A percentile compares a stretch with the other conserved stretches of the same genome.
Conservation (phyloP, 2,888 invertebrate species). For the Drosophila anomalata region DNA sequence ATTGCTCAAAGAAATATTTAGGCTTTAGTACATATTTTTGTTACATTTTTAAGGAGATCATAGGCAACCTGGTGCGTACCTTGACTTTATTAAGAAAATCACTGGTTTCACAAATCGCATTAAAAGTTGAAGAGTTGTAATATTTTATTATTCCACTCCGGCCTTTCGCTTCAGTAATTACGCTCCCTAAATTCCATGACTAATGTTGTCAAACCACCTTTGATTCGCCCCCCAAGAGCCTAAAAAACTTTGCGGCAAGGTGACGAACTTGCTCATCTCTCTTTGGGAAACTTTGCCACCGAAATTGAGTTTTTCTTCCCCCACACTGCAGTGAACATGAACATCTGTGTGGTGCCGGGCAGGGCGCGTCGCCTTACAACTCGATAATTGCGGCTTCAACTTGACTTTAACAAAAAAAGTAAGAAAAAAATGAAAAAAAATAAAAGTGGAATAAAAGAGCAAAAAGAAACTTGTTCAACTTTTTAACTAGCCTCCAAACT, state of each 20-base stretch:
- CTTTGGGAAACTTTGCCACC: conserved; percentile 29
- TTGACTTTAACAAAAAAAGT: conserved; percentile 69
- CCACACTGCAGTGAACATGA: conserved; percentile 31
- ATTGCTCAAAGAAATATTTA: too few species aligned
- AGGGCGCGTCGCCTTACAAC: conserved; percentile 69
- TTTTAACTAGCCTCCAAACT: conserved; percentile 67
- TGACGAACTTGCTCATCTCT: conserved; percentile 59
- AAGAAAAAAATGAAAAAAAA: conserved; percentile 16
- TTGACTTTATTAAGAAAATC: conserved; percentile 19
- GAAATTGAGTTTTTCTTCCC: conserved; percentile 37
- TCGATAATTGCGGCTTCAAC: conserved; percentile 77
- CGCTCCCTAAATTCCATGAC: conserved; percentile 36
- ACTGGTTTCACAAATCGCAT: conserved; percentile 10
- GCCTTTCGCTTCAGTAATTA: conserved; percentile 37
- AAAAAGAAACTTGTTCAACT: conserved; percentile 65
- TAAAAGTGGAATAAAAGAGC: conserved; percentile 38
- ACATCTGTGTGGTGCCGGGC: conserved; percentile 53
- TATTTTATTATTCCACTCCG: conserved; percentile 27
- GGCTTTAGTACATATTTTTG: too few species aligned
- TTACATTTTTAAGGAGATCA: not conserved
- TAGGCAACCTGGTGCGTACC: not conserved
- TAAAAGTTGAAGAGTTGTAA: conserved; percentile 21
- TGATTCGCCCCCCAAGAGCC: conserved; percentile 8
- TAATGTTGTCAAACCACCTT: conserved; percentile 46
- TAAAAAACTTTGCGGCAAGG: conserved; percentile 46